A percentile compares a stretch with the other conserved stretches of the same genome.
phyloP scores from a whole-genome alignment of 2,888 invertebrate species.

The Tiliacea citrago region DNA sequence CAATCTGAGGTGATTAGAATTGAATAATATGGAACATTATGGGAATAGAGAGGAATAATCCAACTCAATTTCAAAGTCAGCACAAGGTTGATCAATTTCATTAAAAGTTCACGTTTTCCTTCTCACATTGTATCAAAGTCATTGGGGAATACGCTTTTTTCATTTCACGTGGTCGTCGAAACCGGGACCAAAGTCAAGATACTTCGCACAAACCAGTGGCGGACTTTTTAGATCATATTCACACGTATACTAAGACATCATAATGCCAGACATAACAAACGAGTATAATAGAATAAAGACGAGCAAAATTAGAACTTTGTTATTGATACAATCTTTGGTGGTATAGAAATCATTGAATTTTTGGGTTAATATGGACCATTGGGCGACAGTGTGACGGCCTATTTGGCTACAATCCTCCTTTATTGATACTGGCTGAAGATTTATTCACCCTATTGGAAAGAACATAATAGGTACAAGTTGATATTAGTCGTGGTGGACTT shows the following conservation, averaged over 20 bases:
- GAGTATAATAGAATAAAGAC: neutral
- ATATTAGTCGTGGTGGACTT: slow-evolving; percentile 51
- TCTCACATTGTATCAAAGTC: slow-evolving; percentile 23
- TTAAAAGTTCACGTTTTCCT: slow-evolving; percentile 48
- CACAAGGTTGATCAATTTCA: slow-evolving; percentile 56
- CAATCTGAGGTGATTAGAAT: slow-evolving; percentile 49
- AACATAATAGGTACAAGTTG: slow-evolving; percentile 45
- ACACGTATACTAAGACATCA: neutral
- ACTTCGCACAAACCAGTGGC: neutral
- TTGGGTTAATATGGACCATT: slow-evolving; percentile 9
- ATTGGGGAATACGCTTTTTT: slow-evolving; percentile 19
- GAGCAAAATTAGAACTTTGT: slow-evolving; percentile 24
- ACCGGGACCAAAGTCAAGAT: slow-evolving; percentile 17
- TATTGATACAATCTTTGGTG: slow-evolving; percentile 6
- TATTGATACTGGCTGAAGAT: slow-evolving; percentile 46
- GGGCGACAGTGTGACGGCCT: slow-evolving; percentile 19
- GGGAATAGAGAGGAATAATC: slow-evolving; percentile 8
- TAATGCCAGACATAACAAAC: slow-evolving; percentile 5
- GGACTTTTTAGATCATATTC: slow-evolving; percentile 3
- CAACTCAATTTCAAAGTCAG: slow-evolving; percentile 20
- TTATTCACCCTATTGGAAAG: slow-evolving; percentile 53
- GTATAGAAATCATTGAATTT: slow-evolving; percentile 18
- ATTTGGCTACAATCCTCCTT: slow-evolving; percentile 17
- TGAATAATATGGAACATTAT: slow-evolving; percentile 38
- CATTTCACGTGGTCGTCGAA: slow-evolving; percentile 12